These are phyloP conservation scores for Hyles euphorbiae DNA, from an alignment of 1,140 invertebrate genomes.

Conservation along the genomic window DNA sequence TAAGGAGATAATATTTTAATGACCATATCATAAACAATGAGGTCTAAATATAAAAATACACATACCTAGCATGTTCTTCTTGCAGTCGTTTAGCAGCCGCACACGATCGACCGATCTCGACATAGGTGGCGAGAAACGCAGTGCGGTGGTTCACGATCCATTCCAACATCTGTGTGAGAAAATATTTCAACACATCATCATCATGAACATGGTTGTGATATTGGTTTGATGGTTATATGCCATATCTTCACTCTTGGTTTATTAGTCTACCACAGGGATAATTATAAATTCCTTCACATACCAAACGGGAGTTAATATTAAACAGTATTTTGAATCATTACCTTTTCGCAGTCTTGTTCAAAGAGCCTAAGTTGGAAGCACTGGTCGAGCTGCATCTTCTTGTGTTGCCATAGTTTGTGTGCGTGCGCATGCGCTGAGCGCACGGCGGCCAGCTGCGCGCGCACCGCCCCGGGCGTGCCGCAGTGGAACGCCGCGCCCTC, in stretches of 20 bases:
- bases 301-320: no score
- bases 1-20: no score
- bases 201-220: neutral
- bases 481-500: slow-evolving; percentile 70
- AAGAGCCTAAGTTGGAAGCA: slow-evolving; percentile 96
- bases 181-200: neutral
- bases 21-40: no score
- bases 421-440: slow-evolving; percentile 93
- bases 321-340: slow-evolving; percentile 39
- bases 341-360: slow-evolving; percentile 98
- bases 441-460: slow-evolving; percentile 64
- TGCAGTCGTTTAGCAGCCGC: slow-evolving; percentile 94
- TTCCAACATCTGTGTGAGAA: slow-evolving; percentile 90
- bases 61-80: slow-evolving; percentile 90
- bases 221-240: no score
- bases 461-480: slow-evolving; percentile 57
- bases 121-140: slow-evolving; percentile 95
- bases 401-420: slow-evolving; percentile 94
- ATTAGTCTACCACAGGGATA: no score
- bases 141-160: slow-evolving; percentile 98
- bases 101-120: slow-evolving; percentile 96
- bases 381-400: slow-evolving; percentile 94
- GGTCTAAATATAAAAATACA: neutral
- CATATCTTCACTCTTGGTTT: no score
- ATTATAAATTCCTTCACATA: no score